Percentiles rank a stretch among this genome's conserved stretches.
phyloP scores from a whole-genome alignment of 2,888 invertebrate species.

The Ophion costatus region DNA sequence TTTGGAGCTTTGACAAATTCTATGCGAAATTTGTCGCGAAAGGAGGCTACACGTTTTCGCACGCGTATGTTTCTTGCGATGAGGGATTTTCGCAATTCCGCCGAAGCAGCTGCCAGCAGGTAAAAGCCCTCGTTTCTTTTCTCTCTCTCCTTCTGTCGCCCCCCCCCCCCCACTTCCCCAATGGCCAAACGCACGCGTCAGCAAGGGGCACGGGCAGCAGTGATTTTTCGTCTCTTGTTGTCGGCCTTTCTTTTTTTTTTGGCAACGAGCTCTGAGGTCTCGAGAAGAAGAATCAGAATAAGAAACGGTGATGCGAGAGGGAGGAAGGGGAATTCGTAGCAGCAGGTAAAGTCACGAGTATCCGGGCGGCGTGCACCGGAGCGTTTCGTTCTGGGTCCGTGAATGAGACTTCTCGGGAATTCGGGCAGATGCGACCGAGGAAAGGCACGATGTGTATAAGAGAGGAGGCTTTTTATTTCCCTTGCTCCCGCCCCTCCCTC shows the following conservation, averaged over 20 bases:
- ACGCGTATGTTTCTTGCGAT: neutral
- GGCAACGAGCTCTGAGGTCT: slow-evolving; percentile 49
- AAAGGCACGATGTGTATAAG: slow-evolving; percentile 44
- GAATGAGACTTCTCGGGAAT: slow-evolving; percentile 77
- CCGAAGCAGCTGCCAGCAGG: slow-evolving; percentile 46
- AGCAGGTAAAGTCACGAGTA: slow-evolving; percentile 75
- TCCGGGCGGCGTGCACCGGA: slow-evolving; percentile 54
- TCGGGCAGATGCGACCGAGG: slow-evolving; percentile 74
- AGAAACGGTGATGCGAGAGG: slow-evolving; percentile 66
- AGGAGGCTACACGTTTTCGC: neutral
- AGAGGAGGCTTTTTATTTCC: slow-evolving; percentile 54
- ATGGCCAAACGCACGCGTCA: slow-evolving; percentile 11
- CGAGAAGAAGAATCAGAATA: slow-evolving; percentile 56
- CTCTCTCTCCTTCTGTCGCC: neutral
- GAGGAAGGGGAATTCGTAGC: slow-evolving; percentile 61
- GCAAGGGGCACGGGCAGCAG: slow-evolving; percentile 8
- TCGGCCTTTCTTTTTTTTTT: slow-evolving; percentile 23
- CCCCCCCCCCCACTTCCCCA: slow-evolving; percentile 10
- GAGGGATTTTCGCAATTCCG: slow-evolving; percentile 30
- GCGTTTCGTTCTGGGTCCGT: slow-evolving; percentile 58
- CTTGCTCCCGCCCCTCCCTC: neutral
- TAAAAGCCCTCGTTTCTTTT: neutral
- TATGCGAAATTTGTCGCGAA: neutral
- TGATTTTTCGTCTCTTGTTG: slow-evolving; percentile 34
- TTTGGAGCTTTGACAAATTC: no score